phyloP scores from a whole-genome alignment of 2,797 vertebrate species.

The Sebastes diploproa region DNA sequence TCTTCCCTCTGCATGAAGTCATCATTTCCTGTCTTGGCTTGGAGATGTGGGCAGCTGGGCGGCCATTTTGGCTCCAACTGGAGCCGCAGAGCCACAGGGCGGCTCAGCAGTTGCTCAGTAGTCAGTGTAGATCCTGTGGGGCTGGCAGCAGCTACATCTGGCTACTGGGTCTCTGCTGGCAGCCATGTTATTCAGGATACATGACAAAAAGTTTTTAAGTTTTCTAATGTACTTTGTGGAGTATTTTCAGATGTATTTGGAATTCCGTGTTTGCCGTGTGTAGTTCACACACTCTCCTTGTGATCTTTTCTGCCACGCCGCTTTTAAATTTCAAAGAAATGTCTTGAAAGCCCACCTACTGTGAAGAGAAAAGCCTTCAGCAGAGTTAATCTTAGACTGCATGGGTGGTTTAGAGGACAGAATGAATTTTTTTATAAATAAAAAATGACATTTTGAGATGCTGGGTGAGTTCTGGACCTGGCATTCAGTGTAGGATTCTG shows the following conservation, averaged over 20 bases:
- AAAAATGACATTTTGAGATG: background rate
- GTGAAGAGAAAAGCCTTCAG: constrained; percentile 10
- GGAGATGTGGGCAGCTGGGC: background rate
- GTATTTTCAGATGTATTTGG: background rate
- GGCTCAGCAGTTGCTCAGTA: constrained; percentile 92
- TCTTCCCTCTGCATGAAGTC: background rate
- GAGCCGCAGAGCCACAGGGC: constrained; percentile 43
- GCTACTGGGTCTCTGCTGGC: constrained; percentile 98
- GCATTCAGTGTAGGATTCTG: constrained; percentile 99
- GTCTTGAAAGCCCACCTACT: constrained; percentile 3
- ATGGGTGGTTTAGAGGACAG: background rate
- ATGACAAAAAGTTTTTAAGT: background rate
- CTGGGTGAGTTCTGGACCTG: constrained; percentile 88
- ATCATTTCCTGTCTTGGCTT: constrained; percentile 6
- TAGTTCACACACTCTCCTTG: background rate
- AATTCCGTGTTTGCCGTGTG: background rate
- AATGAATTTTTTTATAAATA: background rate
- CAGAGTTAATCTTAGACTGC: background rate
- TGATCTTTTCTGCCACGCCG: background rate
- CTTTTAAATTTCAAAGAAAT: constrained; percentile 24
- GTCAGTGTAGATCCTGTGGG: constrained; percentile 99
- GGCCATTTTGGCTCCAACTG: constrained; percentile 20
- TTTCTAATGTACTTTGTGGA: background rate
- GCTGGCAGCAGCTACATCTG: constrained; percentile 99
- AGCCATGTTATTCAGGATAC: constrained; percentile 29